Conservation (phyloP, 2,113 vertebrate genomes). For the Microtus ochrogaster region DNA sequence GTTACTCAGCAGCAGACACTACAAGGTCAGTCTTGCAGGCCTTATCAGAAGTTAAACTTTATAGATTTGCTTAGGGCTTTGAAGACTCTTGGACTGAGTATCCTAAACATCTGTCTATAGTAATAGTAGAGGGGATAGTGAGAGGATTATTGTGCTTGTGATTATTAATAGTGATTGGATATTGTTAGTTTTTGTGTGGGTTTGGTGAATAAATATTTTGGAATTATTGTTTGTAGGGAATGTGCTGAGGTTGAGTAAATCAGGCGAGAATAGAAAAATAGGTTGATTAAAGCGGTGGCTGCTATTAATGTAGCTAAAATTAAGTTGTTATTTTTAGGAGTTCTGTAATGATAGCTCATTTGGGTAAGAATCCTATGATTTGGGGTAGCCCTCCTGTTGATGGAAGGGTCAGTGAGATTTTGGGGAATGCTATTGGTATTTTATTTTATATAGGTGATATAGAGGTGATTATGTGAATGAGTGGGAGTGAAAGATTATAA, state of each 20-base stretch:
- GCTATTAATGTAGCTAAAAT: neutral
- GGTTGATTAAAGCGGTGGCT: fast-evolving
- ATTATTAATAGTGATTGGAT: no score
- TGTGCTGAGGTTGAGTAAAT: neutral
- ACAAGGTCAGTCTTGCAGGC: no score
- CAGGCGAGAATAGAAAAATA: neutral
- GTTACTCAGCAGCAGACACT: no score
- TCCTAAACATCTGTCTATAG: neutral
- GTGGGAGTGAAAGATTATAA: no score
- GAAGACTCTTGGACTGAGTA: neutral
- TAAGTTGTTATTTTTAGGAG: neutral
- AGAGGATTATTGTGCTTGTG: fast-evolving
- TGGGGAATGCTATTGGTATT: no score
- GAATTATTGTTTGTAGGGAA: neutral
- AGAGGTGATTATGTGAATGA: no score
- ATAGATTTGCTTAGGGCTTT: neutral
- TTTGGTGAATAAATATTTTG: neutral
- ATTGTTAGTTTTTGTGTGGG: neutral
- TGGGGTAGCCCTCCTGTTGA: no score
- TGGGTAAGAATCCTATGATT: no score
- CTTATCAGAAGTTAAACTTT: neutral
- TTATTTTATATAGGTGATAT: no score
- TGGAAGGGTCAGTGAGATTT: no score
- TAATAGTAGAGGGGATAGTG: neutral
- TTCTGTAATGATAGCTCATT: neutral